Evolutionary conservation across 2,113 vertebrate genomes (phyloP), one percentile per base, ranked within the genome.

Genomic region (Dasypus novemcinctus): DNA sequence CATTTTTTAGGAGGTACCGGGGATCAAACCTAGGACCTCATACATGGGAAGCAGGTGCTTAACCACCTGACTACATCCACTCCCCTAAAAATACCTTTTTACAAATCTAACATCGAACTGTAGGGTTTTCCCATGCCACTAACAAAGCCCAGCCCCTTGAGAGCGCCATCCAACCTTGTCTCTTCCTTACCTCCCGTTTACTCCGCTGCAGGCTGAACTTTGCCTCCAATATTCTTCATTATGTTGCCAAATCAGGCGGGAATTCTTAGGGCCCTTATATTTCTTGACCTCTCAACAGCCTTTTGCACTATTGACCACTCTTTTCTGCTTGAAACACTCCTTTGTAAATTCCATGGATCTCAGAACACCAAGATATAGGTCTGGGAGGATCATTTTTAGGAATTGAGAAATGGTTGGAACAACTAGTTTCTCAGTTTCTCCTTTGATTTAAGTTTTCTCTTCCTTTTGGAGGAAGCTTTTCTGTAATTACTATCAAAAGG

Each of bases 281-380:
- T 85, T 25, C 64, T 71, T 61, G 79, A 41, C 43, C n/a, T 97
- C 52, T 76, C 33, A 2, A 18, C 17, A 74, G 38, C 69, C 43
- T 46, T 72, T 93, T 68, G 75, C 57, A 38, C 71, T 83, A 17
- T 6, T 46, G 69, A 87, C n/a, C 11, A 57, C 5, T 78, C 41
- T 63, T 84, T 87, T 57, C 69, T 90, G 64, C 88, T 82, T 61
- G 36, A 71, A 95, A 71, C 31, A 5, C 87, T 95, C 36, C 46
- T 64, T 52, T 92, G 79, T 79, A 83, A 83, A 83, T 92, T 57
- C 64, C 5, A 4, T 76, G 46, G 75, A 18, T 84, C 12, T 69
- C 59, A 46, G 33, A 74, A 94, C 49, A 82, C 63, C 54, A 69
- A 38, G 14, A 1, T 54, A 52, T 4, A 31, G 63, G 20, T 54